Evolutionary conservation across 2,113 vertebrate genomes (phyloP).

Genomic region (Aegithalos caudatus): DNA sequence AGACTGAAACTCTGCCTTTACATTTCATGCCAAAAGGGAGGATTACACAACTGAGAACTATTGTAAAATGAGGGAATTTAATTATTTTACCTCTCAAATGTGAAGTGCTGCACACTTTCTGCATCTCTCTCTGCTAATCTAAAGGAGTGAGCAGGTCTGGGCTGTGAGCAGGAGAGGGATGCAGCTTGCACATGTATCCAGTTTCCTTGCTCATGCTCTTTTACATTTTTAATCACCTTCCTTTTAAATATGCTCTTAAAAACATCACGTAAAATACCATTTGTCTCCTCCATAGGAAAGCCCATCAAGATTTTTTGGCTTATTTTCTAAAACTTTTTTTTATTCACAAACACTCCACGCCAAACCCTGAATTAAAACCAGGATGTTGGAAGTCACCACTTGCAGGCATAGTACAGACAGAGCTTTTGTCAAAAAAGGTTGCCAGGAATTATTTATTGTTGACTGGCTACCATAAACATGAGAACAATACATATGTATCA

Average conservation of each 20-base stretch:
- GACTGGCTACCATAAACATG: neutral
- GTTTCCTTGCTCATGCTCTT: constrained; percentile 40
- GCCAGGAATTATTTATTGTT: constrained; percentile 17
- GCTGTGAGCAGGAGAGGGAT: neutral
- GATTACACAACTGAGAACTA: neutral
- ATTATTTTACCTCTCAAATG: neutral
- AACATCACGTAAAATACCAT: neutral
- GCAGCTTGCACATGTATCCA: neutral
- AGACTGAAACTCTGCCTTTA: neutral
- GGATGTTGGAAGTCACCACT: neutral
- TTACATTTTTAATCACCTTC: constrained; percentile 58
- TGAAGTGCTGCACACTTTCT: neutral
- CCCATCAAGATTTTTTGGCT: neutral
- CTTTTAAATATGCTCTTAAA: constrained; percentile 39
- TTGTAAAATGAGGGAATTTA: neutral
- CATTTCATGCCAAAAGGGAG: neutral
- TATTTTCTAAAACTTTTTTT: neutral
- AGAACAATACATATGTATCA: neutral
- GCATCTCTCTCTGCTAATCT: neutral
- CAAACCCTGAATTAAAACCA: constrained; percentile 3
- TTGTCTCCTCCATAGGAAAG: neutral
- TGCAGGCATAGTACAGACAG: neutral
- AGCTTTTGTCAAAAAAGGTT: neutral
- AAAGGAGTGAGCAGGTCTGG: constrained; percentile 1
- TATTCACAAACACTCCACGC: neutral